Base-by-base conservation (phyloP, 2,888 invertebrate species). In the Adela reaumurella region DNA sequence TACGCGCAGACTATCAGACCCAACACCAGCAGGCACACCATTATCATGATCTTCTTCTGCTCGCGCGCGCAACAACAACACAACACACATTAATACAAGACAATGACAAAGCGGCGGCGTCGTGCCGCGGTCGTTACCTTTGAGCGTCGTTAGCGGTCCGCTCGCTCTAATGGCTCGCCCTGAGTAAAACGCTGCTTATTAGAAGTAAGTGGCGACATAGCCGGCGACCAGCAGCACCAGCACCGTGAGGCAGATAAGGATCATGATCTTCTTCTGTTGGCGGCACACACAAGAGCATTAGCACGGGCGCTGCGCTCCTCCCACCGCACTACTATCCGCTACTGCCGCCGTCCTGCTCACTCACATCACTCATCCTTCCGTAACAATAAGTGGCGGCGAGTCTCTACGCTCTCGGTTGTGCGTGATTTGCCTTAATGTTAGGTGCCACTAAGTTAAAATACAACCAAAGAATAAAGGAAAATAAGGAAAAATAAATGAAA, bases 1-100 rank as follows among this genome's bases (percentile, higher is more conserved):
- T 77, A 78, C 70, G 68, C 76, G 59, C 77, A 72, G 62, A 73
- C 78, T 66, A 92, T 84, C 66, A 90, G 83, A 65, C 88, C 85
- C 68, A 92, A 84, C 69, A 93, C 84, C 68, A 88, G 85, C 70
- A 93, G 83, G 82, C 92, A 92, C 79, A 92, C 87, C 84, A 93
- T 84, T 74, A 93, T 93, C 88, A 92, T 91, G 70, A 93, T 92
- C 85, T 93, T 93, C 90, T 93, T 93, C 92, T 93, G 87, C 85
- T 85, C 73, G 64, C 53, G 56, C 58, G 43, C 16, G 19, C 20
- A 35, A 4, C 35, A 72, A 74, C 71, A 77, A 76, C 60, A 76
- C 70, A 68, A 74, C 67, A 72, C 59, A 59, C 51, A 71, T 77
- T 77, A 77, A 74, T 73, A 57, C 51, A 64, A 67, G 68, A 63